These are phyloP conservation scores for Chiridota heheva DNA, from an alignment of 35 echinoderm and acorn worm genomes.

Conservation along the genomic window DNA sequence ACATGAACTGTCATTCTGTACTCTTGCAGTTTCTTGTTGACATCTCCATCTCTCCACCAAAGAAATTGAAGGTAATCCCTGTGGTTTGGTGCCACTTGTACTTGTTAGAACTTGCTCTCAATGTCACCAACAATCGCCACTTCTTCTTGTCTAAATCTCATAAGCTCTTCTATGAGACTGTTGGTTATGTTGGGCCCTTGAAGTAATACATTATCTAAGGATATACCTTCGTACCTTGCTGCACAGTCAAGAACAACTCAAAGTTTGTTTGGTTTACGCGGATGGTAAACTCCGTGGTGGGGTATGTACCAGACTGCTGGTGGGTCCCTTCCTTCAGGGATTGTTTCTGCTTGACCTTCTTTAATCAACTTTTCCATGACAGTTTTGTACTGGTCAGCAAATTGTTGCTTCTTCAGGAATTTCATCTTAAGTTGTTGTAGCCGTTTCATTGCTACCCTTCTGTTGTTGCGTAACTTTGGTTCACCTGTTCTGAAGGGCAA, in stretches of 20 bases:
- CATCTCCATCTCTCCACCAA: constrained; percentile 51
- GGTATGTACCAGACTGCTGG: constrained; percentile 39
- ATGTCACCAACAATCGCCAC: constrained; percentile 50
- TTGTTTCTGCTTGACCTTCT: constrained; percentile 22
- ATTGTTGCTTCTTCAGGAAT: constrained; percentile 3
- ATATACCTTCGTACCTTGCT: constrained; percentile 10
- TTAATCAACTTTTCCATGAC: constrained; percentile 13
- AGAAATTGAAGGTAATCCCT: constrained; percentile 38
- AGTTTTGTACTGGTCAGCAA: constrained; percentile 5
- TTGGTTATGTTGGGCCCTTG: constrained; percentile 50
- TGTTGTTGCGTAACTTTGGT: constrained; percentile 43
- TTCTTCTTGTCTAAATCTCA: constrained; percentile 24
- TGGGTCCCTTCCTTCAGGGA: not conserved
- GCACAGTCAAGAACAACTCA: constrained; percentile 33
- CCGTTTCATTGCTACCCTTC: not conserved
- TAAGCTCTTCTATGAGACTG: constrained; percentile 26
- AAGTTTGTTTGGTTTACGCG: constrained; percentile 19
- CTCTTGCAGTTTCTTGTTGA: not conserved
- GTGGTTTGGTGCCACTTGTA: not conserved
- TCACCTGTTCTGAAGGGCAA: constrained; percentile 23
- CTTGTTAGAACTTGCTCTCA: constrained; percentile 42
- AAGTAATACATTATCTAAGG: constrained; percentile 19
- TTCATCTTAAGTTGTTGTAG: constrained; percentile 16
- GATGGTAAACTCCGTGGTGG: constrained; percentile 32
- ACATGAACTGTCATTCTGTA: constrained; percentile 60